Evolutionary conservation across 2,888 invertebrate species (phyloP).

Genomic region (Cheilosia vulpina): DNA sequence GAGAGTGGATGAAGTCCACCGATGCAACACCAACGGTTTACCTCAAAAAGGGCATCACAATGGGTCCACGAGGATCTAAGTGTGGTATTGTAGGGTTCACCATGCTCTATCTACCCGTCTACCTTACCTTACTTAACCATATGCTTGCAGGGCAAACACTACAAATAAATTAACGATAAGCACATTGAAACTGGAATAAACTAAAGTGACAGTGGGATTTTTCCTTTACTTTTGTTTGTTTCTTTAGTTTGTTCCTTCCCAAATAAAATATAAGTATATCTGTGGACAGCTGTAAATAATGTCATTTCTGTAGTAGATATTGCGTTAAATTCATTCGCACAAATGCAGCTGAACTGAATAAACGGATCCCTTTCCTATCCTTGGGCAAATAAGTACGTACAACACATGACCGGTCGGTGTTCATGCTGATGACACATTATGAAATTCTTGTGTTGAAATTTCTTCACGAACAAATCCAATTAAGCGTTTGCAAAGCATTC

Average conservation of each 20-base stretch:
- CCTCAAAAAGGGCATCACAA: too few relatives aligned
- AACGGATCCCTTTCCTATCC: constrained; percentile 14
- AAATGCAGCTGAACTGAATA: constrained; percentile 38
- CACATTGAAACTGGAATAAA: neutral
- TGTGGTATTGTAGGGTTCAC: too few relatives aligned
- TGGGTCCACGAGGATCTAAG: too few relatives aligned
- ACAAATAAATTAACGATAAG: too few relatives aligned
- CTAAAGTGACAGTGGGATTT: neutral
- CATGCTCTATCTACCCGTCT: too few relatives aligned
- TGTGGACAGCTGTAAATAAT: constrained; percentile 18
- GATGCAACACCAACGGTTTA: too few relatives aligned
- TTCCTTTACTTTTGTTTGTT: neutral
- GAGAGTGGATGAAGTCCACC: too few relatives aligned
- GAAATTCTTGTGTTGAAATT: constrained; percentile 68
- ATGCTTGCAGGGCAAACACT: too few relatives aligned
- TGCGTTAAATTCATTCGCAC: constrained; percentile 31
- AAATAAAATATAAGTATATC: neutral
- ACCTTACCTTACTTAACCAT: too few relatives aligned
- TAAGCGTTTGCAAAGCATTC: constrained; percentile 67
- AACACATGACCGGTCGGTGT: constrained; percentile 34
- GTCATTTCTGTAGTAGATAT: neutral
- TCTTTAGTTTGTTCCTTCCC: neutral
- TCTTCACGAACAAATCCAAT: constrained; percentile 73
- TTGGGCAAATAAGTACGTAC: constrained; percentile 23
- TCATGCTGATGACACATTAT: constrained; percentile 62